phyloP scores from a whole-genome alignment of 1,140 invertebrate genomes.

The Aphelenchoides fujianensis region DNA sequence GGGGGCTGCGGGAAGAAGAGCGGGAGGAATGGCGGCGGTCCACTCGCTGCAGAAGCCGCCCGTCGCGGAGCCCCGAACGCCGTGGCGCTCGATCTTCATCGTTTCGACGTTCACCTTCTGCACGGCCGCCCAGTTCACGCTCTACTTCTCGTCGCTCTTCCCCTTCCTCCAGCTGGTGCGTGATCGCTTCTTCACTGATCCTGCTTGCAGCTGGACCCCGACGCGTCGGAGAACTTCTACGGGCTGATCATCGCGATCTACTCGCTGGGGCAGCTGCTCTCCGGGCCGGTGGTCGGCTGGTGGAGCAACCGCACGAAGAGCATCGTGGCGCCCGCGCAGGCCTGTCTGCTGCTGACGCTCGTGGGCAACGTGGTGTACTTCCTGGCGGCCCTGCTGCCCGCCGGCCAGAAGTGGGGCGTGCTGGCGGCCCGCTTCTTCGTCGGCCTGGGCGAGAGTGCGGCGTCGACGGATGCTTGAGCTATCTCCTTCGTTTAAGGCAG shows the following conservation, averaged over 20 bases:
- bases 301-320: neutral
- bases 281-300: neutral
- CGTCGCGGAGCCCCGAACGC: neutral
- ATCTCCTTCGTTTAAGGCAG: neutral
- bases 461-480: no score
- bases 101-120: slow-evolving; percentile 15
- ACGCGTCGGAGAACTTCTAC: neutral
- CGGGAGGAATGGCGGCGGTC: neutral
- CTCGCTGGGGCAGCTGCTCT: neutral
- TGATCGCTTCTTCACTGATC: no score
- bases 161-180: slow-evolving; percentile 63
- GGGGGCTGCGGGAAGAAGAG: no score
- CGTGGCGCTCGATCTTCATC: slow-evolving; percentile 19
- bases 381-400: neutral
- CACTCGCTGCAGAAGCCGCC: no score
- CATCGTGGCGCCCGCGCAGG: neutral
- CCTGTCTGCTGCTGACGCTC: neutral
- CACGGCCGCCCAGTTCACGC: slow-evolving; percentile 16
- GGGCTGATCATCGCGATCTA: neutral
- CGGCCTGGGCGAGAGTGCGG: neutral
- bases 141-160: slow-evolving; percentile 47
- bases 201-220: no score
- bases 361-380: slow-evolving; percentile 3
- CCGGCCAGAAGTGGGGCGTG: neutral
- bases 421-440: neutral